Conservation (phyloP, 2,888 invertebrate genomes). For the Yponomeuta plumbellus region DNA sequence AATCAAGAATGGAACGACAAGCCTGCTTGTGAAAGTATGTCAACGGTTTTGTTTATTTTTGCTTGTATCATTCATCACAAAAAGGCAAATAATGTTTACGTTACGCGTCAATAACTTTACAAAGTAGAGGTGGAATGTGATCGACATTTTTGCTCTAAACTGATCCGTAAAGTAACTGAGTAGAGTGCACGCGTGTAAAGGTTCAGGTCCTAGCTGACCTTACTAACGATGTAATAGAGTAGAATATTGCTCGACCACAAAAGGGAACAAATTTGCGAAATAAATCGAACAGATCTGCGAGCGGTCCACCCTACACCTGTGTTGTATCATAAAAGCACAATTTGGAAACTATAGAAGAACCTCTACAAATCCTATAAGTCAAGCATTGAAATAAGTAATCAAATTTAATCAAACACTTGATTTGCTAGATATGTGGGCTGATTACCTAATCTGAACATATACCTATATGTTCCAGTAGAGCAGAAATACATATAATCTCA, state of each 20-base stretch:
- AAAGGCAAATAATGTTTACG: not conserved
- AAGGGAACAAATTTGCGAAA: constrained; percentile 57
- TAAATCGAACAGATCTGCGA: constrained; percentile 59
- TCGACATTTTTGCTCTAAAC: no score
- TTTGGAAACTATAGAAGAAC: not conserved
- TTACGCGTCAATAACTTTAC: not conserved
- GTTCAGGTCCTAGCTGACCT: no score
- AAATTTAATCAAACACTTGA: no score
- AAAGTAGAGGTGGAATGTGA: not conserved
- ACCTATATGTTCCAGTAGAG: no score
- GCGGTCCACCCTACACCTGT: constrained; percentile 49
- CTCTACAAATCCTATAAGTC: not conserved
- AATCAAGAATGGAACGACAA: not conserved
- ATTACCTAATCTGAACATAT: no score
- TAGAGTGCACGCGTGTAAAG: no score
- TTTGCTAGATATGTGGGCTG: no score
- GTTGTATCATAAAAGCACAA: constrained; percentile 16
- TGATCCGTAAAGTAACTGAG: no score
- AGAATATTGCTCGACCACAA: not conserved
- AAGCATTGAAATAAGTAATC: no score
- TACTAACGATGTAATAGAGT: no score
- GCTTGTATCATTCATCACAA: not conserved
- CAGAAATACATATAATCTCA: no score
- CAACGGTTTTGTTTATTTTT: not conserved
- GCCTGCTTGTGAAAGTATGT: not conserved